These are phyloP conservation scores for Drosophila carrolli DNA, from an alignment of 1,140 invertebrate genomes.

Conservation along the genomic window DNA sequence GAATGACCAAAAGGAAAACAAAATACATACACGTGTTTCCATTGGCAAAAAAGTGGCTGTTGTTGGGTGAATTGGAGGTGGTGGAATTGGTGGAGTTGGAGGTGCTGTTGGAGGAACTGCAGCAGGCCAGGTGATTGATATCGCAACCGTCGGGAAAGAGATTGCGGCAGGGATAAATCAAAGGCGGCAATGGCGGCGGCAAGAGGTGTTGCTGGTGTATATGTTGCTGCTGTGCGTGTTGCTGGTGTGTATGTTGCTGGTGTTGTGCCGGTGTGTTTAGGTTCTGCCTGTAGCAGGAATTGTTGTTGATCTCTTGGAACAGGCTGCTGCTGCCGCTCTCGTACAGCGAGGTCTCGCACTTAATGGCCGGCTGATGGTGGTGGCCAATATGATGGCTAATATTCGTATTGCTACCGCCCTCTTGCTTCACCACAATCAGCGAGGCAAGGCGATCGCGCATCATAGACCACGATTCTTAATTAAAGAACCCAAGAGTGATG, in stretches of 20 bases:
- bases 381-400: constrained; percentile 29
- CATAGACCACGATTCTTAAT: constrained; percentile 41
- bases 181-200: constrained; percentile 49
- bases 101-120: constrained; percentile 43
- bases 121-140: constrained; percentile 67
- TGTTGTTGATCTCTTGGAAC: constrained; percentile 75
- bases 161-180: constrained; percentile 80
- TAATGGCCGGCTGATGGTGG: constrained; percentile 48
- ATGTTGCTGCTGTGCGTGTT: constrained; percentile 12
- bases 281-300: constrained; percentile 71
- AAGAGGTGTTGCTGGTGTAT: constrained; percentile 19
- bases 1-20: constrained; percentile 11
- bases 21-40: constrained; percentile 67
- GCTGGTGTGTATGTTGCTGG: constrained; percentile 10
- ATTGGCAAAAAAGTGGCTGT: constrained; percentile 45
- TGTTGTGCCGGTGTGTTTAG: constrained; percentile 40
- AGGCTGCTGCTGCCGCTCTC: constrained; percentile 11
- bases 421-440: constrained; percentile 84
- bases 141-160: constrained; percentile 80
- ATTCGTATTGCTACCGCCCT: constrained; percentile 50
- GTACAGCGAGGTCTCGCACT: constrained; percentile 64
- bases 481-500: constrained; percentile 18
- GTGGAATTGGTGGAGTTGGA: constrained; percentile 16
- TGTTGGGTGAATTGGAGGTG: constrained; percentile 22
- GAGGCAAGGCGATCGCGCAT: constrained; percentile 84